phyloP scores from a whole-genome alignment of 2,888 invertebrate species.

The Penaeus monodon region DNA sequence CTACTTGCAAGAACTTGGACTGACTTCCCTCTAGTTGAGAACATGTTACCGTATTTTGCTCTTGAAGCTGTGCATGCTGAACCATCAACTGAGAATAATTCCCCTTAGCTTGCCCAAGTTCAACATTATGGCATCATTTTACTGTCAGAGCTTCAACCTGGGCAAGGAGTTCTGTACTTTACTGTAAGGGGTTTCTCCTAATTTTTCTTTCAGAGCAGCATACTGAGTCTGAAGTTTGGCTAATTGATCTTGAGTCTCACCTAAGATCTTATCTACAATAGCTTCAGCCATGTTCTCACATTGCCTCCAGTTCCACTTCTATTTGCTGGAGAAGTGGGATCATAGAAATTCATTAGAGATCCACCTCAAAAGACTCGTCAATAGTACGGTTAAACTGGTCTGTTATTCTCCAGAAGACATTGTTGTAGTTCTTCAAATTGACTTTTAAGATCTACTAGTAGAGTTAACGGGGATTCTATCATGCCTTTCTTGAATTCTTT shows the following conservation, averaged over 20 bases:
- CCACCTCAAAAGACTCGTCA: conserved; percentile 40
- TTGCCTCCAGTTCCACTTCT: background rate
- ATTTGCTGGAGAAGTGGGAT: background rate
- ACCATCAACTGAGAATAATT: too few relatives aligned
- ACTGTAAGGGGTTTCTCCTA: conserved; percentile 18
- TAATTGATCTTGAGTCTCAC: conserved; percentile 40
- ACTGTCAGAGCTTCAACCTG: background rate
- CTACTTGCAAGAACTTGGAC: too few relatives aligned
- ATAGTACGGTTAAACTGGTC: background rate
- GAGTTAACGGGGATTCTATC: conserved; percentile 28
- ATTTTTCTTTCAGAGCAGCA: conserved; percentile 18
- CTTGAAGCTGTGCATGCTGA: too few relatives aligned
- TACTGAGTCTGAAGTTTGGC: conserved; percentile 18
- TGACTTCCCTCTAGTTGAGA: too few relatives aligned
- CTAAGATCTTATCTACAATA: conserved; percentile 51
- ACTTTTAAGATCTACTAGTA: conserved; percentile 23
- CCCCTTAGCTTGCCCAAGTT: too few relatives aligned
- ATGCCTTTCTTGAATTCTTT: conserved; percentile 15
- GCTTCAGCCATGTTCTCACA: conserved; percentile 49
- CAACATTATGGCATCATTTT: too few relatives aligned
- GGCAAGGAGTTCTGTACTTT: conserved; percentile 4
- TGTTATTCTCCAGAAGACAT: conserved; percentile 20
- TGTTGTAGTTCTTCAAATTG: conserved; percentile 38
- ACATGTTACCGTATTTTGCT: too few relatives aligned
- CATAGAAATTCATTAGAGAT: conserved; percentile 22